These are phyloP conservation scores for Sarcophaga carnaria DNA, from an alignment of 2,888 invertebrate species.

Conservation along the genomic window DNA sequence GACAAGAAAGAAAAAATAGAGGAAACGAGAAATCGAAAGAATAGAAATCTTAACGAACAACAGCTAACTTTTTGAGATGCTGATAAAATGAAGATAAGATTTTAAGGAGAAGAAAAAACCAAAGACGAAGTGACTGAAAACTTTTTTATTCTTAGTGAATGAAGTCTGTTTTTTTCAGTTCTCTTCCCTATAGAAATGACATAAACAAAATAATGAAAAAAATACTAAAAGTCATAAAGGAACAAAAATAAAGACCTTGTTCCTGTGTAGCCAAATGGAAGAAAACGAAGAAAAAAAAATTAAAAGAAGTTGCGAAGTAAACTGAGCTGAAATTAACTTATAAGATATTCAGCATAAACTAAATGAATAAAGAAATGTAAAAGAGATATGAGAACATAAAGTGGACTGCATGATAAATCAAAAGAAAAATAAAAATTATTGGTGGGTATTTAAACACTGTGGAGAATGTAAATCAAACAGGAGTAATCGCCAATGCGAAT, in stretches of 20 bases:
- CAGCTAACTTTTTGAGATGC: conserved; percentile 22
- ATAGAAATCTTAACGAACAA: conserved; percentile 22
- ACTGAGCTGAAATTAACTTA: conserved; percentile 31
- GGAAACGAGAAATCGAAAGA: neutral
- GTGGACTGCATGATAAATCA: neutral
- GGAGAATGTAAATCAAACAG: too few species aligned
- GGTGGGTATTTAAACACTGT: too few species aligned
- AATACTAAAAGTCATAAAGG: neutral
- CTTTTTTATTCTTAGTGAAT: neutral
- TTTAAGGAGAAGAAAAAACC: conserved; percentile 1
- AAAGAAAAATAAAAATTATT: neutral
- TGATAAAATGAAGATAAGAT: conserved; percentile 4
- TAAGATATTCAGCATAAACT: conserved; percentile 43
- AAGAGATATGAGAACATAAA: conserved; percentile 14
- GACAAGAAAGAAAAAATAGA: neutral
- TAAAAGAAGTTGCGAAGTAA: neutral
- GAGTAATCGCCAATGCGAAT: too few species aligned
- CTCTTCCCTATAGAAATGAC: conserved; percentile 11
- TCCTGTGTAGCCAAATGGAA: conserved; percentile 1
- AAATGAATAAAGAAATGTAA: conserved; percentile 43
- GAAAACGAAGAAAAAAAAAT: conserved; percentile 16
- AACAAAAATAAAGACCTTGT: conserved; percentile 20
- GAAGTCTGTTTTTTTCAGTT: conserved; percentile 12
- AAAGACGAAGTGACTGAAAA: neutral
- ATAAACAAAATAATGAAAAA: neutral